Percentiles rank a stretch among this genome's conserved stretches.
phyloP scores from a whole-genome alignment of 2,113 vertebrate genomes.

The Oreotragus oreotragus region DNA sequence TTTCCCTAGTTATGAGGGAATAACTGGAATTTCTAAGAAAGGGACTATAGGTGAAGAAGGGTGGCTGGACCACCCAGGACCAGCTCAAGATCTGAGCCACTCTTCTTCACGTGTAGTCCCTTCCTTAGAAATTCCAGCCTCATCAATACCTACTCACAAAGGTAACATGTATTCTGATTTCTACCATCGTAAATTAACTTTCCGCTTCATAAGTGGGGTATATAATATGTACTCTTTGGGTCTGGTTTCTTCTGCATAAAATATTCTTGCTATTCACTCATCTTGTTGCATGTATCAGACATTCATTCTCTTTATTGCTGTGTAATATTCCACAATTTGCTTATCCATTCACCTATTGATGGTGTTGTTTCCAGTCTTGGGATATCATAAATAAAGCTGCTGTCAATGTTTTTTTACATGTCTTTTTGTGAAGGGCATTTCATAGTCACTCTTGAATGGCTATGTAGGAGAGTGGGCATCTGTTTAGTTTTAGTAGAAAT shows the following conservation, averaged over 20 bases:
- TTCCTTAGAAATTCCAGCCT: not conserved
- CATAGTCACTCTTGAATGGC: not conserved
- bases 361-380: not conserved
- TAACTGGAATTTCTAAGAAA: not conserved
- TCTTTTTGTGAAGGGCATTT: conserved; percentile 32
- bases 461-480: not conserved
- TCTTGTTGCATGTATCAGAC: not conserved
- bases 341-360: not conserved
- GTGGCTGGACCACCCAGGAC: not conserved
- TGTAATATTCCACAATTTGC: not conserved
- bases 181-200: not conserved
- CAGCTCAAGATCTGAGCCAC: not conserved
- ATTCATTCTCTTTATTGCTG: not conserved
- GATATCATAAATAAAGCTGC: not conserved
- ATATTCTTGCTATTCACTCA: not conserved
- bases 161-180: not conserved
- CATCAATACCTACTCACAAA: not conserved
- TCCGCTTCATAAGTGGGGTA: not conserved
- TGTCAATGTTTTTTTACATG: not conserved
- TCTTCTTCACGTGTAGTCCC: not conserved
- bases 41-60: not conserved
- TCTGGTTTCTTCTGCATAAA: not conserved
- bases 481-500: not conserved
- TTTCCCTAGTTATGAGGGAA: not conserved
- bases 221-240: not conserved